A percentile compares a stretch with the other conserved stretches of the same genome.
These are phyloP conservation scores for Doris montereyensis DNA, from an alignment of 2,888 invertebrate species.

Conservation along the genomic window DNA sequence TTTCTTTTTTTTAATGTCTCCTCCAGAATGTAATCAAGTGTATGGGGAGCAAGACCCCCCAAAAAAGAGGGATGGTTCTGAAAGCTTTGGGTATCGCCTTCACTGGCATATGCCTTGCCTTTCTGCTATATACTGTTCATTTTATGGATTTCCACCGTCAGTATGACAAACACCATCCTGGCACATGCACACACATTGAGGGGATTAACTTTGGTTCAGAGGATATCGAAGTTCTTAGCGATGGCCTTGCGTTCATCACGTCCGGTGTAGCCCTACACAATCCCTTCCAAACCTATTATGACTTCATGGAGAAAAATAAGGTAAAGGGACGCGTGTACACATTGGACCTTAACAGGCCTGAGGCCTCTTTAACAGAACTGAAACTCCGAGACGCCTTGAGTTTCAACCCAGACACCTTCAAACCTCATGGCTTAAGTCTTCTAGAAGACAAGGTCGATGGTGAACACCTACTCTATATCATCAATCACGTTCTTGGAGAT, in stretches of 20 bases:
- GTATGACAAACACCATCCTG: slow-evolving; percentile 43
- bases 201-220: slow-evolving; percentile 53
- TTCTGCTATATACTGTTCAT: no score
- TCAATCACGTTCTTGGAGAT: slow-evolving; percentile 3
- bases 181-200: slow-evolving; percentile 40
- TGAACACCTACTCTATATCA: slow-evolving; percentile 29
- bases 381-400: slow-evolving; percentile 40
- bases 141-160: slow-evolving; percentile 33
- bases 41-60: no score
- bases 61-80: no score
- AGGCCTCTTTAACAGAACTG: slow-evolving; percentile 49
- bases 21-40: no score
- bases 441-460: slow-evolving; percentile 44
- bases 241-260: slow-evolving; percentile 59
- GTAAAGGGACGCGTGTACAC: slow-evolving; percentile 51
- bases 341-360: slow-evolving; percentile 51
- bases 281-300: neutral
- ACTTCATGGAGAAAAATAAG: slow-evolving; percentile 43
- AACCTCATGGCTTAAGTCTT: slow-evolving; percentile 50
- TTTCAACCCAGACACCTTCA: slow-evolving; percentile 44
- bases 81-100: no score
- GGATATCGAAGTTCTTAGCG: slow-evolving; percentile 55
- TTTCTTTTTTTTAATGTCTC: no score
- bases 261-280: slow-evolving; percentile 36
- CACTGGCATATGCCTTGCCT: no score